phyloP scores from a whole-genome alignment of 2,797 vertebrate species.

The Momotus momota region DNA sequence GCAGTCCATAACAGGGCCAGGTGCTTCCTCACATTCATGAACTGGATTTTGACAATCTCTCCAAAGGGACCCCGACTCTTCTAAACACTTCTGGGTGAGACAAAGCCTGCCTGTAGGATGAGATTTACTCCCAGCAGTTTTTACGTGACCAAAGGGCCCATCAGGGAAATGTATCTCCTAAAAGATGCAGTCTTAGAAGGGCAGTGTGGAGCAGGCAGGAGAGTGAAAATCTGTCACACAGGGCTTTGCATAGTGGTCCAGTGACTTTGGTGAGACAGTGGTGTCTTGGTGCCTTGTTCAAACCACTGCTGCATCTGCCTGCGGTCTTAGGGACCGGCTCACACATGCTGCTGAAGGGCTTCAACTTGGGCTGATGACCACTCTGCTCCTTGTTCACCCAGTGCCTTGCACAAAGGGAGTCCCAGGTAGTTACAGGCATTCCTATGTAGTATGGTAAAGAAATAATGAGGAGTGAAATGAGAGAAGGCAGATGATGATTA shows the following conservation, averaged over 20 bases:
- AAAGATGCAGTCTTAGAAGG: not conserved
- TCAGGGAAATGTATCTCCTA: not conserved
- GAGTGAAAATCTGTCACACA: not conserved
- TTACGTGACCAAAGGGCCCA: not conserved
- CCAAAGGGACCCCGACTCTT: not conserved
- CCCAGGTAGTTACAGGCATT: not conserved
- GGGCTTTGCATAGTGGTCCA: not conserved
- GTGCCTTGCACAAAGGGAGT: not conserved
- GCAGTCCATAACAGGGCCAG: not conserved
- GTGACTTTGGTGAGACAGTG: not conserved
- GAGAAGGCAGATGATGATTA: not conserved
- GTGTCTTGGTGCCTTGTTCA: not conserved
- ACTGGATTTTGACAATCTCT: not conserved
- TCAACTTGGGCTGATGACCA: not conserved
- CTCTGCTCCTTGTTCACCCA: not conserved
- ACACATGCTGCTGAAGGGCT: not conserved
- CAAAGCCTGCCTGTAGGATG: not conserved
- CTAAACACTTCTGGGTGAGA: not conserved
- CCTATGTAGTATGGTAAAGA: not conserved
- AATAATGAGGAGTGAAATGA: not conserved
- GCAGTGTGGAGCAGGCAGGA: not conserved
- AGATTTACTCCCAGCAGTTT: not conserved
- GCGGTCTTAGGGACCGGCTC: not conserved
- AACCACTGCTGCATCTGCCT: not conserved
- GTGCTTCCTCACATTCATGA: not conserved